Conservation (phyloP, 2,888 invertebrate species). For the Cephus rjabovi region DNA sequence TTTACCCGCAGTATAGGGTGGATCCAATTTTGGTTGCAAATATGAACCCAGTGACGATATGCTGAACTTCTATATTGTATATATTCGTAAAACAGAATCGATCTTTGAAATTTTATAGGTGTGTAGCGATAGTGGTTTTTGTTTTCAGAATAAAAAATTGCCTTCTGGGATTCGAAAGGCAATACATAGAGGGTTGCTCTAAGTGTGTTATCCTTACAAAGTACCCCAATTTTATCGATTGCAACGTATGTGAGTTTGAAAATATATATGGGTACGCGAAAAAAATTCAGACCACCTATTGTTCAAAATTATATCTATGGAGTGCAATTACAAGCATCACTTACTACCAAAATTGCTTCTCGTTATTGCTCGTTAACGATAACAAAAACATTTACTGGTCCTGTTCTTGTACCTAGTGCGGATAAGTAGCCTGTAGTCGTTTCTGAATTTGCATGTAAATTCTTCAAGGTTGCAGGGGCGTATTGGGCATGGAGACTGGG, state of each 20-base stretch:
- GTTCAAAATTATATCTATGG: not conserved
- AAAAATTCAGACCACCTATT: not conserved
- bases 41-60: too few relatives aligned
- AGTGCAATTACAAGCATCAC: not conserved
- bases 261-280: not conserved
- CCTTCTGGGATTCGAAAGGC: too few relatives aligned
- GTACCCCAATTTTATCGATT: not conserved
- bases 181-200: too few relatives aligned
- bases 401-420: not conserved
- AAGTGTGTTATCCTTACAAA: too few relatives aligned
- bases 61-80: too few relatives aligned
- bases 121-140: too few relatives aligned
- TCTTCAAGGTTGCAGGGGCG: not conserved
- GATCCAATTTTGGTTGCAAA: too few relatives aligned
- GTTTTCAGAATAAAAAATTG: too few relatives aligned
- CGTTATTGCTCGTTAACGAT: not conserved
- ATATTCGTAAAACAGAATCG: too few relatives aligned
- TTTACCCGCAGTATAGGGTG: too few relatives aligned
- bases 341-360: not conserved
- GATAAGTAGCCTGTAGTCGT: not conserved
- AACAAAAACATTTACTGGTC: not conserved
- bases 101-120: too few relatives aligned
- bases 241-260: not conserved
- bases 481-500: too few relatives aligned
- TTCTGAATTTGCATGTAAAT: not conserved